A percentile compares a stretch with the other conserved stretches of the same genome.
These are phyloP conservation scores for Phaonia tiefii DNA, from an alignment of 2,888 invertebrate species.

Conservation along the genomic window DNA sequence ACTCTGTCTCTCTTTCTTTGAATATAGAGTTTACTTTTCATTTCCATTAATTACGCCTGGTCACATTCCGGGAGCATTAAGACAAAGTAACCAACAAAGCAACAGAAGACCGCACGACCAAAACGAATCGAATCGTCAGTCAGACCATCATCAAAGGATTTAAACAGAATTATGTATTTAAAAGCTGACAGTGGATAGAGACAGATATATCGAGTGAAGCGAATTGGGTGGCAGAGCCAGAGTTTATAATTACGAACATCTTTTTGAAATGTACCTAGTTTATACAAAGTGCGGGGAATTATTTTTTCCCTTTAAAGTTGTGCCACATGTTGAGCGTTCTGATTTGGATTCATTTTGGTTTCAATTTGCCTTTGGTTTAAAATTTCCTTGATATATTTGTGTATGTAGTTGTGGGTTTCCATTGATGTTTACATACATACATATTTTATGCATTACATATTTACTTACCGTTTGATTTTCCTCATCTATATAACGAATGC, in stretches of 20 bases:
- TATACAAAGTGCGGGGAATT: neutral
- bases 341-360: neutral
- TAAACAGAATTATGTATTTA: constrained; percentile 5
- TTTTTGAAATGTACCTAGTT: constrained; percentile 17
- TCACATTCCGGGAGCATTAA: constrained; percentile 49
- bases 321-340: constrained; percentile 23
- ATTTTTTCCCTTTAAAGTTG: neutral
- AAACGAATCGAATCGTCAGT: neutral
- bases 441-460: constrained; percentile 72
- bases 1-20: neutral
- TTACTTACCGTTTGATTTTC: constrained; percentile 97
- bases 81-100: neutral
- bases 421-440: constrained; percentile 12
- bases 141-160: constrained; percentile 2
- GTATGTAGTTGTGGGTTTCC: constrained; percentile 4
- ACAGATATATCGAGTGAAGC: neutral
- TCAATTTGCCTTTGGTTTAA: constrained; percentile 18
- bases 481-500: constrained; percentile 94
- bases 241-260: constrained; percentile 32
- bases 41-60: constrained; percentile 58
- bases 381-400: neutral
- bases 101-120: too few species aligned
- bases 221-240: constrained; percentile 5
- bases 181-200: neutral
- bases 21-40: constrained; percentile 40